Evolutionary conservation across 2,113 vertebrate genomes (phyloP), one percentile per base, ranked within the genome.

Genomic region (Microtus oregoni): DNA sequence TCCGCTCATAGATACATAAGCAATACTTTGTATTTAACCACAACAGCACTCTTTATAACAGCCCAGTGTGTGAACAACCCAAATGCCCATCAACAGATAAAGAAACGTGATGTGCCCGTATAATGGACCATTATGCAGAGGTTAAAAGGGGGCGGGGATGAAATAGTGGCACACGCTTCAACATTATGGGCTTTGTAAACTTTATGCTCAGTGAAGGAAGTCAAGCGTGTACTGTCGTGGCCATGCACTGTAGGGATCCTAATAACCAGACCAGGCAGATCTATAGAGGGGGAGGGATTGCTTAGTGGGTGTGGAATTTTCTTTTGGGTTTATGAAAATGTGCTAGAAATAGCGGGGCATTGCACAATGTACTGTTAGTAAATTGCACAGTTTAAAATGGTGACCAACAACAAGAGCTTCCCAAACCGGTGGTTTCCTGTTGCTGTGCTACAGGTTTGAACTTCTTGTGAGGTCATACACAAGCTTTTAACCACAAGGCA

Each of bases 161-260:
- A 58, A 68, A 30, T 70, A 28, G 12, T 65, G 9, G 28, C 30
- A n/a, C 6, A 11, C 30, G 47, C 30, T 67, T 14, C 38, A 92
- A 61, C 47, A 32, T 11, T 13, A 44, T 35, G 50, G 75, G 12
- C 58, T 41, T 52, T n/a, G 89, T 73, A 86, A 89, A 82, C 44
- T 78, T 24, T 50, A 38, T 50, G 14, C 19, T 86, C 55, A 52
- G 30, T 22, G 86, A 89, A 94, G 67, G 91, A 95, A 95, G 28
- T 17, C 61, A 44, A 92, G 76, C 15, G 17, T 5, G 86, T 73
- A 58, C 58, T 58, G 58, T 58, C 7, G 73, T 82, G 11, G 35
- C 32, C 32, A 20, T 9, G 38, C 22, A 55, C 30, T 75, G 4
- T 61, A 68, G 32, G 38, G 38, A 76, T 90, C 13, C 15, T 52